Evolutionary conservation across 2,113 vertebrate genomes (phyloP), one percentile per base, ranked within the genome.

Genomic region (Tyrannus savana): DNA sequence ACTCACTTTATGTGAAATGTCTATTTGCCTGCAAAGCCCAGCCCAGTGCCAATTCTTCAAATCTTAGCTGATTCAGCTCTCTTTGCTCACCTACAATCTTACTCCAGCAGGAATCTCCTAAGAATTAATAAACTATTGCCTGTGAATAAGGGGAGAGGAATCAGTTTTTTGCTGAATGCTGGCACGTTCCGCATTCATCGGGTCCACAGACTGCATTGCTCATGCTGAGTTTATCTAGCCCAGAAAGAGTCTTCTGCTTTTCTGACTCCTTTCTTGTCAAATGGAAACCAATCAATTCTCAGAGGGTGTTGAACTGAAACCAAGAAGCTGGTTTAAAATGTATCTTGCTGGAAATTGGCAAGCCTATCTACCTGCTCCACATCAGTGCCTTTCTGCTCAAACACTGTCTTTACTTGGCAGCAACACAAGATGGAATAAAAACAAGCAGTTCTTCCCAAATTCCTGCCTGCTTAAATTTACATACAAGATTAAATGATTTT

Each of bases 401-500:
- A 84, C 46, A 60, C 86, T 80, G 64, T 95, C 93, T 94, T 91
- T 47, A 76, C 89, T 96, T 97, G 96, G 96, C 97, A 97, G 95
- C 49, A 58, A 41, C 56, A 69, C 68, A 88, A 95, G 94, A 95
- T 73, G 63, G 93, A 97, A 97, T 93, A 67, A 93, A 96, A 97
- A 76, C 87, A 89, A 84, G 87, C 68, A 59, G 76, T 71, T 87
- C 94, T 79, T 92, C 95, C 95, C 92, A 94, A 94, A 93, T 87
- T 96, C 86, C 95, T 94, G 94, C 95, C 95, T 73, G 49, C 88
- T 93, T 82, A 91, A 94, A 94, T 97, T 96, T 96, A 63, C 89
- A 91, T 86, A 27, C 41, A 84, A 90, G 92, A 97, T 94, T 82
- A 96, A 95, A 96, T 91, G 73, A 92, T 97, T 96, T 96, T 92